Base-by-base conservation (phyloP, 2,888 invertebrate genomes). In the Spicauda simplicius region DNA sequence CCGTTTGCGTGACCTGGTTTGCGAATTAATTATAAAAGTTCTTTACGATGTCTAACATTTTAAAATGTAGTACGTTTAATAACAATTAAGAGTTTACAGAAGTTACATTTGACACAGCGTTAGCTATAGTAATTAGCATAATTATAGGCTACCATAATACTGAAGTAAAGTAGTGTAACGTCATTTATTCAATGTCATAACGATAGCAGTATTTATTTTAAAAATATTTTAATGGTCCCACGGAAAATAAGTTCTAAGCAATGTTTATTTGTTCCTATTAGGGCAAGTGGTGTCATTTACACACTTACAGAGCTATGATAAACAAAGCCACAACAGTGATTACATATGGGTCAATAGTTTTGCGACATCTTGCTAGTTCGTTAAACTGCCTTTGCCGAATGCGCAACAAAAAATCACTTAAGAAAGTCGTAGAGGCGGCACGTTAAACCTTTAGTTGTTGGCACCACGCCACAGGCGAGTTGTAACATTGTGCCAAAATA, bases 401-500 rank as follows among this genome's bases (percentile, higher is more conserved):
- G 80, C 77, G 79, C 80, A 81, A 84, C 82, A 90, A 90, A 87
- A 90, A 90, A 90, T 87, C 89, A 88, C 88, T 90, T 88, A 88
- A 86, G 88, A 87, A 87, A 82, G 82, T 86, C 81, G 80, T 80
- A 80, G 76, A 76, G 78, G 80, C 80, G 80, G 84, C 85, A 86
- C 85, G 88, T 87, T 88, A 88, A 87, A 87, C 88, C 88, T 90
- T 90, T 84, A 85, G 83, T 79, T 73, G 84, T 79, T 91, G 91
- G 91, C 91, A 84, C 76, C 59, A 57, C 73, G 90, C 91, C 91
- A 92, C 79, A 71, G 71, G 71, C 72, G 72, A 77, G 78, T 78
- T 84, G 81, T 84, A 82, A 84, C 85, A 81, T 83, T 84, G 86
- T 88, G 88, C 90, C 88, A 90, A 88, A 89, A 90, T 89, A 91